Percentiles rank a stretch among this genome's conserved stretches.
Conservation (phyloP, 2,888 invertebrate genomes). For the Volucella inflata region DNA sequence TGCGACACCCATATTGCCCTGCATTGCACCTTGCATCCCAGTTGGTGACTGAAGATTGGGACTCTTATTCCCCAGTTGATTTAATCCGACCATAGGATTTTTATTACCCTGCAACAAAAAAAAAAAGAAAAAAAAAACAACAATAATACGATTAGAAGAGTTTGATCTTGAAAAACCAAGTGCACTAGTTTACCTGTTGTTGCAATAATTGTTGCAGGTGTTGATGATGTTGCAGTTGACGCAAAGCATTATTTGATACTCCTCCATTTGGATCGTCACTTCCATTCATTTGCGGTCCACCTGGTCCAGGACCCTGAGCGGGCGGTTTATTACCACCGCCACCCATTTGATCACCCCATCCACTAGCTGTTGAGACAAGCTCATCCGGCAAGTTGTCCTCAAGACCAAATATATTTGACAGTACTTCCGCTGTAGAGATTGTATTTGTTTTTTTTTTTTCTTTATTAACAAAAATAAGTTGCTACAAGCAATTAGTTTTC, state of each 20-base stretch:
- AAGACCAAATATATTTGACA: slow-evolving; percentile 94
- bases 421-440: slow-evolving; percentile 86
- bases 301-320: slow-evolving; percentile 91
- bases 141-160: neutral
- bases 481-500: slow-evolving; percentile 53
- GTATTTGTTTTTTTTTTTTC: neutral
- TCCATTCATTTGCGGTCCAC: slow-evolving; percentile 86
- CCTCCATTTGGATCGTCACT: slow-evolving; percentile 91
- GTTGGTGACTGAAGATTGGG: slow-evolving; percentile 94
- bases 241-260: slow-evolving; percentile 81
- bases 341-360: slow-evolving; percentile 88
- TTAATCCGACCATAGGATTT: slow-evolving; percentile 85
- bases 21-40: slow-evolving; percentile 90
- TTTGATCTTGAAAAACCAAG: neutral
- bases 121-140: slow-evolving; percentile 6
- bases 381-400: slow-evolving; percentile 97
- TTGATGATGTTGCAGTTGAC: slow-evolving; percentile 85
- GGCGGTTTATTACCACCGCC: slow-evolving; percentile 88
- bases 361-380: slow-evolving; percentile 89
- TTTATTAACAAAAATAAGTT: neutral
- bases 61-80: slow-evolving; percentile 91
- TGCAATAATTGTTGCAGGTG: slow-evolving; percentile 89
- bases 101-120: slow-evolving; percentile 80
- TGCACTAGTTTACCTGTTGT: slow-evolving; percentile 83
- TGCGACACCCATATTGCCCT: slow-evolving; percentile 89